Conservation (phyloP, 2,113 vertebrate genomes). For the Mesembrinibis cayennensis region DNA sequence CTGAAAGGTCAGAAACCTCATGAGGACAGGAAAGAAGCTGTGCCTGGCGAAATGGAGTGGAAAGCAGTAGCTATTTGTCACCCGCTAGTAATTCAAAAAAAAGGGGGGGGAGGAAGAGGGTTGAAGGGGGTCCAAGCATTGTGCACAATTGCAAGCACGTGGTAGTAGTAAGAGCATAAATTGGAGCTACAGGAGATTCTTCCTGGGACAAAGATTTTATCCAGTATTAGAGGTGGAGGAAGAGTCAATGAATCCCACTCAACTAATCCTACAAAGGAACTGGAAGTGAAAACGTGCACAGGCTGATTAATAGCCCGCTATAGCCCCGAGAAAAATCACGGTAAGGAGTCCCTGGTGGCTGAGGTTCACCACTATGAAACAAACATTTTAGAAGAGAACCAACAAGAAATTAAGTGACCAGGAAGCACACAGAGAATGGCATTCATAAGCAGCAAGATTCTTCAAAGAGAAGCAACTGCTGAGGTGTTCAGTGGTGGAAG, state of each 20-base stretch:
- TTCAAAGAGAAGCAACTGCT: not conserved
- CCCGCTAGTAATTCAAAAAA: conserved; percentile 72
- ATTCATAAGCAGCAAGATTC: not conserved
- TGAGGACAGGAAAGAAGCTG: conserved; percentile 73
- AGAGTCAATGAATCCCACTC: not conserved
- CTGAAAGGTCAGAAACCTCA: conserved; percentile 83
- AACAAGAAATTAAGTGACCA: not conserved
- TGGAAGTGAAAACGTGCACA: not conserved
- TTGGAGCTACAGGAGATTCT: conserved; percentile 18
- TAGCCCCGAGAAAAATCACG: rapidly evolving
- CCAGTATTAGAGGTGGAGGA: not conserved
- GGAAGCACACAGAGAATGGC: not conserved
- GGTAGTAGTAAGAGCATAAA: conserved; percentile 57
- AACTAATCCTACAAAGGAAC: not conserved
- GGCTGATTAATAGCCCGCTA: not conserved
- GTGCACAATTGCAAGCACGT: conserved; percentile 32
- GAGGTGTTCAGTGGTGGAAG: not conserved
- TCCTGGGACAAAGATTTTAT: not conserved
- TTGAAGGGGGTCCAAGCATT: conserved; percentile 50
- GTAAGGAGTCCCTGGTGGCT: not conserved
- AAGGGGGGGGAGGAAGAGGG: not conserved
- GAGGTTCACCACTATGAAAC: not conserved
- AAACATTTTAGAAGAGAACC: not conserved
- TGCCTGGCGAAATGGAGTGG: conserved; percentile 82
- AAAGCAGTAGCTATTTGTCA: conserved; percentile 85